Base-by-base conservation (phyloP, 1,140 invertebrate genomes). In the Eubasilissa regina region DNA sequence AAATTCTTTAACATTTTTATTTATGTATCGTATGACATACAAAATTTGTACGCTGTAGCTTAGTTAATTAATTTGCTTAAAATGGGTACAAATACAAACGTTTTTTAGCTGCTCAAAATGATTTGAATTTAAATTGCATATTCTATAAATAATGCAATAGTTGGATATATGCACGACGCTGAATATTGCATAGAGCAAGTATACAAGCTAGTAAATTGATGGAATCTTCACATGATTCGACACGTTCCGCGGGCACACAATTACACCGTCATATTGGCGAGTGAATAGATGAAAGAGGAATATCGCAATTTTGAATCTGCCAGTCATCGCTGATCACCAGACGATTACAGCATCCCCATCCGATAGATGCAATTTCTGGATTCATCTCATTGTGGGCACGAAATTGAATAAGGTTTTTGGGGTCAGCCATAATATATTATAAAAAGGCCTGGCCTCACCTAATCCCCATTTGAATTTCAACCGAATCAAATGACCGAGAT, bases 291-390 rank as follows among this genome's bases (percentile, higher is more conserved):
- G 47, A 51, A 70, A 64, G 12, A 10, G 10, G 25, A 70, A 53
- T 70, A 70, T 70, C 45, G 66, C 66, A 70, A 70, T 70, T 70
- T 19, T 19, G 66, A 70, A 70, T 70, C 21, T 74, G 70, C 70
- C 17, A 44, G 70, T 74, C 70, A 74, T 45, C 53, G 21, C 44
- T 44, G 51, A 74, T 55, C 44, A 56, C 51, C 19, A 56, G 25
- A 55, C 55, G 51, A 74, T 55, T 56, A 43, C 51, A 43, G 35
- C 70, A 74, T 25, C 70, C 70, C 70, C 43, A 17, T 43, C 15
- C 43, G 9, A 17, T 11, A 25, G 70, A 56, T 74, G 70, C 25
- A 74, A 74, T 74, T 74, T 56, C 25, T 44, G 17, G 19, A 51
- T 72, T 44, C 21, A 70, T 70, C 21, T 70, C 47, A 70, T 70